These are phyloP conservation scores for Dicrostonyx torquatus DNA, from an alignment of 2,797 vertebrate genomes.

Conservation along the genomic window DNA sequence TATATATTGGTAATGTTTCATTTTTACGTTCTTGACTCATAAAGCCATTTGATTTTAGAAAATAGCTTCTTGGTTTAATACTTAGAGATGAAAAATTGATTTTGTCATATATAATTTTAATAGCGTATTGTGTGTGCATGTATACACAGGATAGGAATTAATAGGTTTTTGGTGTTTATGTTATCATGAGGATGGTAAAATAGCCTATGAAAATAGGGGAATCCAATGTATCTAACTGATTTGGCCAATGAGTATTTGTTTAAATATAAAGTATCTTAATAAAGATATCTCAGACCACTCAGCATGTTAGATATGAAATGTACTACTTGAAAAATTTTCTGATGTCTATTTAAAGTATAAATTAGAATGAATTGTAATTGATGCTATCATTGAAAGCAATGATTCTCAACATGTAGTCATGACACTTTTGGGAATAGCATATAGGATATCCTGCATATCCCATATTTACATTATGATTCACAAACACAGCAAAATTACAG, in stretches of 20 bases:
- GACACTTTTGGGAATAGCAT: neutral
- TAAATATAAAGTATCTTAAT: neutral
- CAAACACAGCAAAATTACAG: neutral
- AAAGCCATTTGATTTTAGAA: conserved; percentile 37
- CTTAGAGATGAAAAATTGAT: neutral
- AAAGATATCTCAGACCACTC: neutral
- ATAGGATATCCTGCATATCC: neutral
- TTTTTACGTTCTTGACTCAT: conserved; percentile 48
- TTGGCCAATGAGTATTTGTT: neutral
- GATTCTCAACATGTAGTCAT: neutral
- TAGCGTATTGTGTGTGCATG: neutral
- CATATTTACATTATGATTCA: neutral
- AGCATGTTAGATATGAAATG: neutral
- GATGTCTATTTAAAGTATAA: neutral
- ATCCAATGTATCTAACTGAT: neutral
- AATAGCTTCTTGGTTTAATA: neutral
- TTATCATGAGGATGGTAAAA: neutral
- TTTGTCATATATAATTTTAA: neutral
- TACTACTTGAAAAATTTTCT: neutral
- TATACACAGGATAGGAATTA: neutral
- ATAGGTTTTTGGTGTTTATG: neutral
- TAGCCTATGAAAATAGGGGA: neutral
- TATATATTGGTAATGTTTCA: neutral
- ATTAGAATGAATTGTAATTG: neutral
- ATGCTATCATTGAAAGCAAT: neutral